Percentiles rank a stretch among this genome's conserved stretches.
These are phyloP conservation scores for Prunella strophiata DNA, from an alignment of 2,797 vertebrate genomes.

Conservation along the genomic window DNA sequence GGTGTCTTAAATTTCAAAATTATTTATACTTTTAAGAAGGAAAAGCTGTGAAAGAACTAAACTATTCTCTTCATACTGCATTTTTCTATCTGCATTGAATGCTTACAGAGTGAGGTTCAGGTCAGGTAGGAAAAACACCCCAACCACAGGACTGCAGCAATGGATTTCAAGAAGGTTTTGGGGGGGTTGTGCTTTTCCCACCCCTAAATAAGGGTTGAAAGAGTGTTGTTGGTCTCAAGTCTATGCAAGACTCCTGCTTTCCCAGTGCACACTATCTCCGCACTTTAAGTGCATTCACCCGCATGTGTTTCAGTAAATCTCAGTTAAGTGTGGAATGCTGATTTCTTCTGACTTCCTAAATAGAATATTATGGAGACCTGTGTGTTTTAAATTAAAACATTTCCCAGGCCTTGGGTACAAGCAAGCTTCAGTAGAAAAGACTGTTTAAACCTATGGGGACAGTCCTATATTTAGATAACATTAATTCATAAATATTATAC, in stretches of 20 bases:
- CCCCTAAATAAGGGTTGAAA: neutral
- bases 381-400: constrained; percentile 73
- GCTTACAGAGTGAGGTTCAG: neutral
- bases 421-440: constrained; percentile 62
- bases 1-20: constrained; percentile 23
- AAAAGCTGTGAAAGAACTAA: neutral
- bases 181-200: accelerated
- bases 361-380: constrained; percentile 65
- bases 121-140: neutral
- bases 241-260: neutral
- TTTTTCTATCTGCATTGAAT: neutral
- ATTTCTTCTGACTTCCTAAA: constrained; percentile 70
- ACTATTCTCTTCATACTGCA: neutral
- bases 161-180: neutral
- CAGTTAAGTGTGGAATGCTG: constrained; percentile 57
- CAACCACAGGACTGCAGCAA: neutral
- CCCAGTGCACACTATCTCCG: neutral
- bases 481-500: constrained; percentile 85
- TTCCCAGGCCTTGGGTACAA: constrained; percentile 50
- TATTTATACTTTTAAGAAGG: neutral
- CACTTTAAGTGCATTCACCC: constrained; percentile 2
- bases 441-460: constrained; percentile 73
- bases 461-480: constrained; percentile 79
- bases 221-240: neutral
- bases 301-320: constrained; percentile 42